phyloP scores from a whole-genome alignment of 2,113 vertebrate species.

The Phycodurus eques region DNA sequence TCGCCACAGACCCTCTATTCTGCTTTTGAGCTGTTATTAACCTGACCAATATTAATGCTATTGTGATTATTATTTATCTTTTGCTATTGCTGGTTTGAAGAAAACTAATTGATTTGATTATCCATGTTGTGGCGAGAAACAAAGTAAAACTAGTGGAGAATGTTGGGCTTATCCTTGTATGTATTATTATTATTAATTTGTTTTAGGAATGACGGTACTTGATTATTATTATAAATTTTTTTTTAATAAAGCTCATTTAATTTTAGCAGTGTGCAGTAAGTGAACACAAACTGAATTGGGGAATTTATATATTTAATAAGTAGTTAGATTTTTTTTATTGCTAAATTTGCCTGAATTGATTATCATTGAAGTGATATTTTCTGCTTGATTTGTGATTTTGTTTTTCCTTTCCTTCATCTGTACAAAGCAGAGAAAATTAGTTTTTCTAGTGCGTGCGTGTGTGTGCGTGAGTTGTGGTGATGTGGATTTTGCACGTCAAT shows the following conservation, averaged over 20 bases:
- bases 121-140: constrained; percentile 59
- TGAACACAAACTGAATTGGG: constrained; percentile 57
- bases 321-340: constrained; percentile 55
- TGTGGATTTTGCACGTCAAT: constrained; percentile 72
- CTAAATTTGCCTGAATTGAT: constrained; percentile 60
- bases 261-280: constrained; percentile 69
- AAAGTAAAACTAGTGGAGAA: constrained; percentile 56
- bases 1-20: constrained; percentile 40
- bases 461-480: constrained; percentile 61
- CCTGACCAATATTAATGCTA: constrained; percentile 60
- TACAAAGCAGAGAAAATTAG: constrained; percentile 68
- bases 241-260: constrained; percentile 54
- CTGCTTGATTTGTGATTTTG: constrained; percentile 54
- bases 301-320: constrained; percentile 66
- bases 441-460: constrained; percentile 56
- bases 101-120: constrained; percentile 56
- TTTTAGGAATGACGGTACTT: constrained; percentile 56
- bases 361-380: constrained; percentile 61
- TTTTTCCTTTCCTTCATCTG: constrained; percentile 39
- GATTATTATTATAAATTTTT: constrained; percentile 43
- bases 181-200: constrained; percentile 34
- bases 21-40: constrained; percentile 65
- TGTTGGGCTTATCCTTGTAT: constrained; percentile 57
- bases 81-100: constrained; percentile 65
- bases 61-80: constrained; percentile 72